Evolutionary conservation across 2,113 vertebrate genomes (phyloP), one percentile per base, ranked within the genome.

Genomic region (Paralichthys olivaceus): DNA sequence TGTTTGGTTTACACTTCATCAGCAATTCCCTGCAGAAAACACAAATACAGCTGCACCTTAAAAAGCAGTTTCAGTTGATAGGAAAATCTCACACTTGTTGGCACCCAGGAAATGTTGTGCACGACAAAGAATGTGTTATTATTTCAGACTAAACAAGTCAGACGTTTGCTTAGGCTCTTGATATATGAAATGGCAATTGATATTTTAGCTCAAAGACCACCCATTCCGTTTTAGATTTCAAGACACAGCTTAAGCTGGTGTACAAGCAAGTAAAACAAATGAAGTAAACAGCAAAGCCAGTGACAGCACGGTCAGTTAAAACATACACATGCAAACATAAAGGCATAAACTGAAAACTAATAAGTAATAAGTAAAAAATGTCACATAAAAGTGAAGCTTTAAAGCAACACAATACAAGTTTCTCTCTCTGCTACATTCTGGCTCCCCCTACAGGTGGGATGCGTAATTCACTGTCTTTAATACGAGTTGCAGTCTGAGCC

Each of bases 1-100:
- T 81, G 70, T 91, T 90, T 89, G 60, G 71, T 61, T 79, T 71
- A 28, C 4, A 43, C 28, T 25, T 34, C 65, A 61, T 37, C 9
- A 64, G 59, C 37, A 45, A 32, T 25, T 80, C 57, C 14, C n/a
- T 8, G 49, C 20, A n/a, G 49, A n/a, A 53, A 7, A 53, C 37
- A 53, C 49, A 22, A 0, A 9, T 53, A 53, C 72, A 81, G 49
- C 71, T 73, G 75, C 26, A 45, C 22, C 26, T 32, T n/a, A 12
- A 29, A 64, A 47, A 51, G 11, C 4, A 0, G 59, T 47, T 64
- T 71, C 19, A 64, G n/a, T 28, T 59, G 60, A 49, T 29, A 19
- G 22, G 23, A 34, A 2, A 43, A 19, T 45, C 13, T 2, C 9
- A 58, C 14, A 22, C 43, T 61, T 43, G 37, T 22, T 40, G 32